Conservation (phyloP, 1,140 invertebrate species). For the Lithobius niger region DNA sequence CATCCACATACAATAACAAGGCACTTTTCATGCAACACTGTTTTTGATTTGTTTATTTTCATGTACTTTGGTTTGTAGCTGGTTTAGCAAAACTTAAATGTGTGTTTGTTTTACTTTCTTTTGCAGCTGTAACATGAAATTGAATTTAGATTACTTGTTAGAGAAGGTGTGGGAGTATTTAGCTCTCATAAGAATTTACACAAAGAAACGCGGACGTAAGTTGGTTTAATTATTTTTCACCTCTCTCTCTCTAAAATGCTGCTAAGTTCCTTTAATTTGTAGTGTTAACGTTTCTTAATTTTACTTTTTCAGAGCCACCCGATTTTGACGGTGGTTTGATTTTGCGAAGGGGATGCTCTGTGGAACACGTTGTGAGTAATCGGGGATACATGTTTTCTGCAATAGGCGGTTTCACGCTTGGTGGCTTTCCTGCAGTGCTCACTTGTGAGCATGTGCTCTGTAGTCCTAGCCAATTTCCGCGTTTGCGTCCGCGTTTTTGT, state of each 20-base stretch:
- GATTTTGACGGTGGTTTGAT: conserved; percentile 93
- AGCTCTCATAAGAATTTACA: conserved; percentile 88
- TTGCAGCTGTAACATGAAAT: conserved; percentile 95
- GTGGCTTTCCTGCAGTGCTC: no score
- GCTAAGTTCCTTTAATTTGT: not conserved
- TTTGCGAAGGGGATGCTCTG: conserved; percentile 73
- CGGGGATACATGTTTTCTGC: not conserved
- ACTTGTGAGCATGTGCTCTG: not conserved
- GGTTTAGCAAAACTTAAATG: no score
- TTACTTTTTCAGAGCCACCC: conserved; percentile 51
- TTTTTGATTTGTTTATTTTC: no score
- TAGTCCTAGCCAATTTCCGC: conserved; percentile 6
- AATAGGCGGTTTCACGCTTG: no score
- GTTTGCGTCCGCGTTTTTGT: no score
- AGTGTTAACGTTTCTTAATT: not conserved
- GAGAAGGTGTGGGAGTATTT: conserved; percentile 90
- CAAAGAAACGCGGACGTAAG: conserved; percentile 81
- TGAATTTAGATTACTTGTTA: conserved; percentile 92
- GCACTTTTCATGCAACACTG: no score
- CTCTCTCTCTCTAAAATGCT: not conserved
- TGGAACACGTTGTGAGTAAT: conserved; percentile 66
- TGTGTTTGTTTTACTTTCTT: conserved; percentile 17
- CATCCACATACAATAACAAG: no score
- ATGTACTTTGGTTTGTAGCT: no score
- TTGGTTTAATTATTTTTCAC: conserved; percentile 9